These are phyloP conservation scores for Acrocephalus scirpaceus DNA, from an alignment of 2,797 vertebrate species.

Conservation along the genomic window DNA sequence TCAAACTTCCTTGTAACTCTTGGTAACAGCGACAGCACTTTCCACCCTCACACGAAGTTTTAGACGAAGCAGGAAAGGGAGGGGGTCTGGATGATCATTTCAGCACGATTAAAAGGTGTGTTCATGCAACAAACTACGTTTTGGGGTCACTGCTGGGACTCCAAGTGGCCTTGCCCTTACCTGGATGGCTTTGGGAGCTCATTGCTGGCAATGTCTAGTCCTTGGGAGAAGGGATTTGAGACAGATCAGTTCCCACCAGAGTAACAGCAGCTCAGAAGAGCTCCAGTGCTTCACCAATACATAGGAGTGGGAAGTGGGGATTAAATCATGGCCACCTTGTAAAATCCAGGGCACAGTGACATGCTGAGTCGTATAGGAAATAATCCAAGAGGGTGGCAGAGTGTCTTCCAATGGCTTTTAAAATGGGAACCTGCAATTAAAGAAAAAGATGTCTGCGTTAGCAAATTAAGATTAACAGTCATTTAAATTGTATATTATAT, in stretches of 20 bases:
- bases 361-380: slow-evolving; percentile 41
- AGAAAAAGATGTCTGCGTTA: not conserved
- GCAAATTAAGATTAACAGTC: not conserved
- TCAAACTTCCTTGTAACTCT: not conserved
- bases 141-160: not conserved
- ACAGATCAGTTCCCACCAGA: slow-evolving; percentile 25
- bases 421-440: slow-evolving; percentile 58
- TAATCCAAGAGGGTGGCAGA: slow-evolving; percentile 61
- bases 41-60: rapidly evolving
- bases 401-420: slow-evolving; percentile 47
- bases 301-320: slow-evolving; percentile 29
- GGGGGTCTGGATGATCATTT: not conserved
- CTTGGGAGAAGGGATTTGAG: slow-evolving; percentile 28
- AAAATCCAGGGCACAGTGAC: slow-evolving; percentile 51
- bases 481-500: not conserved
- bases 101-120: not conserved
- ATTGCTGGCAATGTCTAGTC: slow-evolving; percentile 70
- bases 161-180: slow-evolving; percentile 55
- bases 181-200: slow-evolving; percentile 83
- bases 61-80: rapidly evolving
- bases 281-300: slow-evolving; percentile 56
- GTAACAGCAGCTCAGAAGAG: slow-evolving; percentile 43
- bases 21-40: not conserved
- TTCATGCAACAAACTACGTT: not conserved
- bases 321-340: slow-evolving; percentile 48